Evolutionary conservation across 2,113 vertebrate species (phyloP).

Genomic region (Lophotis ruficrista): DNA sequence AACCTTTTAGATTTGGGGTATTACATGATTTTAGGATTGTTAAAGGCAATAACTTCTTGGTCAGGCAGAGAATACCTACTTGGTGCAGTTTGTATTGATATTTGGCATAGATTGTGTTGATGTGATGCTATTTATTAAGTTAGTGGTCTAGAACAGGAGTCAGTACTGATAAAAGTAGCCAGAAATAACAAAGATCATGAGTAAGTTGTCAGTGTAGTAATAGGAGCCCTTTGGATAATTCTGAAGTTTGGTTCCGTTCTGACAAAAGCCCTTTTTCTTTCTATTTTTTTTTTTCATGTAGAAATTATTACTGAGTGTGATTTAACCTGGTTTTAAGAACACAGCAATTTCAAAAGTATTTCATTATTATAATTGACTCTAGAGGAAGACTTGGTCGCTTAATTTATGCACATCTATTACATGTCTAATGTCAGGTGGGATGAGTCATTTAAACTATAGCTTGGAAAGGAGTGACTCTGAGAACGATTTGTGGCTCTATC

Average conservation of each 20-base stretch:
- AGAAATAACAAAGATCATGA: not conserved
- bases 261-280: not conserved
- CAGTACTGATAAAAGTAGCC: not conserved
- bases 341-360: not conserved
- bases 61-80: not conserved
- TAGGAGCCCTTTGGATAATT: not conserved
- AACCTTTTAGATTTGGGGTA: not conserved
- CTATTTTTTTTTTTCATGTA: not conserved
- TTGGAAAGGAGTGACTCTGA: not conserved
- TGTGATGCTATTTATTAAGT: not conserved
- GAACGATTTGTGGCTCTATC: not conserved
- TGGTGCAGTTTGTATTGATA: not conserved
- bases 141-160: not conserved
- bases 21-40: not conserved
- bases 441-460: not conserved
- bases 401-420: not conserved
- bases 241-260: not conserved
- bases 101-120: not conserved
- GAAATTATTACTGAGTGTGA: not conserved
- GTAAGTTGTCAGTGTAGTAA: not conserved
- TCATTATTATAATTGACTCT: not conserved
- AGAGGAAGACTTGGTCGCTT: not conserved
- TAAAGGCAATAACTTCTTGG: not conserved
- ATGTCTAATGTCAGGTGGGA: not conserved
- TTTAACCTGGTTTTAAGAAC: not conserved